phyloP scores from a whole-genome alignment of 2,797 vertebrate genomes.

The Xenops minutus region DNA sequence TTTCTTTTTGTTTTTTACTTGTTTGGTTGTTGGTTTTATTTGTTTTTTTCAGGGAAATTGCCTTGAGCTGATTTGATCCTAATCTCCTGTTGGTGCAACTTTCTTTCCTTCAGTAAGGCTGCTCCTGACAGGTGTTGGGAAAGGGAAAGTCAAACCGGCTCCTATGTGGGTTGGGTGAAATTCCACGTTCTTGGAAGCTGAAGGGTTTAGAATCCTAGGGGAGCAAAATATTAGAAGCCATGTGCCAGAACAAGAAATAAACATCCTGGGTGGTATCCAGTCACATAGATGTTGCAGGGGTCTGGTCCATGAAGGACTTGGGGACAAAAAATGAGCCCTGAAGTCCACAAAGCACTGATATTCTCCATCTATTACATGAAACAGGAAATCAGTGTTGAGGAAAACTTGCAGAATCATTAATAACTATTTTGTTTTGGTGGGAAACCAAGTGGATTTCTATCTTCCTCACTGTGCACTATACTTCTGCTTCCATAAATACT shows the following conservation, averaged over 20 bases:
- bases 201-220: background rate
- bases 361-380: background rate
- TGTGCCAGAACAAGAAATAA: background rate
- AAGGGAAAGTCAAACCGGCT: background rate
- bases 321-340: background rate
- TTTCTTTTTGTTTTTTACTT: background rate
- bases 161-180: background rate
- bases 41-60: background rate
- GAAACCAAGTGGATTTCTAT: background rate
- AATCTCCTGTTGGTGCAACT: background rate
- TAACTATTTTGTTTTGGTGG: background rate
- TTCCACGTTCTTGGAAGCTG: background rate
- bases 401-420: background rate
- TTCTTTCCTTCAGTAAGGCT: background rate
- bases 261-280: background rate
- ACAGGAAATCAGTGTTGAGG: constrained; percentile 25
- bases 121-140: background rate
- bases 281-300: background rate
- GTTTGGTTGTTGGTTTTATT: background rate
- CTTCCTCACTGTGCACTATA: background rate
- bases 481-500: background rate
- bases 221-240: background rate
- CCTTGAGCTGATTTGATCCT: background rate
- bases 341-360: background rate
- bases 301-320: background rate